Conservation (phyloP, 2,797 vertebrate genomes). For the Aplochiton taeniatus region DNA sequence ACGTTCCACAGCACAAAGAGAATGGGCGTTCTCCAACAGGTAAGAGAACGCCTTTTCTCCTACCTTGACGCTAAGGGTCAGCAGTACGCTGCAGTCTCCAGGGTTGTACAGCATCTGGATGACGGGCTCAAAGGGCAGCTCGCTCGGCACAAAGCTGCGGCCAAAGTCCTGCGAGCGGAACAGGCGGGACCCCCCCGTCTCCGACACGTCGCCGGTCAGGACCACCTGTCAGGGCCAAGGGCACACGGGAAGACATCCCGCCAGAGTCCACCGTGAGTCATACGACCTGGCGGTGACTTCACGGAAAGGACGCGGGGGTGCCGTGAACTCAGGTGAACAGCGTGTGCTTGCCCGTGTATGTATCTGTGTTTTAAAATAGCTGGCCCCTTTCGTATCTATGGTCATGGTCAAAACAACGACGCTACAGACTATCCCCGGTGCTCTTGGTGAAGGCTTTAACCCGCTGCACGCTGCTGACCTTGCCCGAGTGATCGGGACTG, state of each 20-base stretch:
- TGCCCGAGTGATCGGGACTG: constrained; percentile 90
- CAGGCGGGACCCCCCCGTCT: constrained; percentile 76
- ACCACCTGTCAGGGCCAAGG: constrained; percentile 89
- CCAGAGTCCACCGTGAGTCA: neutral
- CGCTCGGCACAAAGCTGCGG: constrained; percentile 76
- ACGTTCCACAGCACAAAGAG: too few relatives aligned
- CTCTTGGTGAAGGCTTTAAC: too few relatives aligned
- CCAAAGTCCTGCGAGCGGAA: constrained; percentile 88
- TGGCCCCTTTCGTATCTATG: too few relatives aligned
- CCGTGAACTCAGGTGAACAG: too few relatives aligned
- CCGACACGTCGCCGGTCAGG: constrained; percentile 86
- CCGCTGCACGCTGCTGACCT: constrained; percentile 75
- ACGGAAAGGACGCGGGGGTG: too few relatives aligned
- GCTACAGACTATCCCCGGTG: too few relatives aligned
- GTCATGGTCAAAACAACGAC: too few relatives aligned
- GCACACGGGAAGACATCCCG: constrained; percentile 21
- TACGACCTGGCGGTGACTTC: neutral
- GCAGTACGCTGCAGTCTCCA: constrained; percentile 71
- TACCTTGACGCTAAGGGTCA: constrained; percentile 85
- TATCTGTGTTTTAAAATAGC: too few relatives aligned
- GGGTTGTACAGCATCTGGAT: constrained; percentile 88
- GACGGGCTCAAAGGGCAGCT: constrained; percentile 87
- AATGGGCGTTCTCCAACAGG: neutral
- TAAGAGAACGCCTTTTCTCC: too few relatives aligned
- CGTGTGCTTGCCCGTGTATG: too few relatives aligned